Evolutionary conservation across 2,113 vertebrate species (phyloP).

Genomic region (Gallinago media): DNA sequence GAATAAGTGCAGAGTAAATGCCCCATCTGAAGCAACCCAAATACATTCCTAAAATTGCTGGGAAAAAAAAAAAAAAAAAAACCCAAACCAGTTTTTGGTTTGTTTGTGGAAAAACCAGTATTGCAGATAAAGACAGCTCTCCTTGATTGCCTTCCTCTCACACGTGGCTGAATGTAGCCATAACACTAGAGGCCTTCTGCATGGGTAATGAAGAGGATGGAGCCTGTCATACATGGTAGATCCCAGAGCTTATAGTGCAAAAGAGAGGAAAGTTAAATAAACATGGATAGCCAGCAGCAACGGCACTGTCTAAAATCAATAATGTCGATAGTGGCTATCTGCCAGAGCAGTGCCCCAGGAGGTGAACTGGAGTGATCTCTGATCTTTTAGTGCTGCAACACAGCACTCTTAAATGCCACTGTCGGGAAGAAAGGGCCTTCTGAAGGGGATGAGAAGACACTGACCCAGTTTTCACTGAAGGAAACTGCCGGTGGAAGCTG

Average conservation of each 20-base stretch:
- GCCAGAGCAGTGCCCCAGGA: background rate
- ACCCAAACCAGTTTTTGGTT: too few species aligned
- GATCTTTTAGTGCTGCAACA: background rate
- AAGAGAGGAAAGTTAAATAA: background rate
- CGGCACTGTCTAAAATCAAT: background rate
- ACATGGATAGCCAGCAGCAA: background rate
- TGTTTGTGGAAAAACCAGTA: background rate
- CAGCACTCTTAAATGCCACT: conserved; percentile 8
- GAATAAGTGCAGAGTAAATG: background rate
- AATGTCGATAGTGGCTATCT: background rate
- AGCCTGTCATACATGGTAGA: background rate
- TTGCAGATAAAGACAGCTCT: background rate
- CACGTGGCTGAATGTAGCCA: background rate
- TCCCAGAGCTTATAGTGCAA: background rate
- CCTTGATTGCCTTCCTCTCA: background rate
- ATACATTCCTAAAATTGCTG: background rate
- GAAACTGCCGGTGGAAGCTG: background rate
- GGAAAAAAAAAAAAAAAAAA: background rate
- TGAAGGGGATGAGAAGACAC: background rate
- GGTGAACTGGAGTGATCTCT: background rate
- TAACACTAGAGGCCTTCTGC: background rate
- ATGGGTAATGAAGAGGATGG: background rate
- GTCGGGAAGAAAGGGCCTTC: background rate
- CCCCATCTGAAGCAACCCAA: background rate
- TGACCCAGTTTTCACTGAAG: conserved; percentile 19